phyloP scores from a whole-genome alignment of 2,888 invertebrate genomes.

The Mayetiola destructor region DNA sequence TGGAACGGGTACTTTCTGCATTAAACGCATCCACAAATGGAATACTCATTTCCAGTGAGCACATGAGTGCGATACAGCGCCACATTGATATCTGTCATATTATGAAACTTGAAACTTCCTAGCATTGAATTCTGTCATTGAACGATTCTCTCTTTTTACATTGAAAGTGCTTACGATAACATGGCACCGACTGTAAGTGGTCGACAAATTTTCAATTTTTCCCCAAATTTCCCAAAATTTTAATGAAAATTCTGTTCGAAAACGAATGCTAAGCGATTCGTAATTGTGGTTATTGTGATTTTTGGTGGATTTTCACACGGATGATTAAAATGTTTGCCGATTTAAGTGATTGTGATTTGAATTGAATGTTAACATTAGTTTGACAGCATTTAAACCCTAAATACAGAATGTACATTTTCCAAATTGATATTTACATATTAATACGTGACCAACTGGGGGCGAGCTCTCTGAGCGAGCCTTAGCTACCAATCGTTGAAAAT shows the following conservation, averaged over 20 bases:
- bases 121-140: not conserved
- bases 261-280: not conserved
- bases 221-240: conserved; percentile 16
- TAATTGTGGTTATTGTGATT: not conserved
- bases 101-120: too few species aligned
- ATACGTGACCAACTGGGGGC: too few species aligned
- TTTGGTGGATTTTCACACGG: not conserved
- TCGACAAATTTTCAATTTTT: conserved; percentile 17
- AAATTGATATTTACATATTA: too few species aligned
- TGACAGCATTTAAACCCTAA: conserved; percentile 4
- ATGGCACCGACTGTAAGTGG: conserved; percentile 36
- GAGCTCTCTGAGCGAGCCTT: too few species aligned
- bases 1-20: not conserved
- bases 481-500: too few species aligned
- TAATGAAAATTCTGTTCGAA: conserved; percentile 4
- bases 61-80: not conserved
- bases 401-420: not conserved
- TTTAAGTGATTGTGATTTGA: not conserved
- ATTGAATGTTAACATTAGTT: not conserved
- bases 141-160: conserved; percentile 15
- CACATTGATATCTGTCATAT: not conserved
- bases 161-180: conserved; percentile 23
- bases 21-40: not conserved
- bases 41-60: conserved; percentile 3
- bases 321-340: conserved; percentile 4